Evolutionary conservation across 92 coral and sea anemone genomes (phyloP), one percentile per base, ranked within the genome.

Genomic region (Palythoa grandiflora): DNA sequence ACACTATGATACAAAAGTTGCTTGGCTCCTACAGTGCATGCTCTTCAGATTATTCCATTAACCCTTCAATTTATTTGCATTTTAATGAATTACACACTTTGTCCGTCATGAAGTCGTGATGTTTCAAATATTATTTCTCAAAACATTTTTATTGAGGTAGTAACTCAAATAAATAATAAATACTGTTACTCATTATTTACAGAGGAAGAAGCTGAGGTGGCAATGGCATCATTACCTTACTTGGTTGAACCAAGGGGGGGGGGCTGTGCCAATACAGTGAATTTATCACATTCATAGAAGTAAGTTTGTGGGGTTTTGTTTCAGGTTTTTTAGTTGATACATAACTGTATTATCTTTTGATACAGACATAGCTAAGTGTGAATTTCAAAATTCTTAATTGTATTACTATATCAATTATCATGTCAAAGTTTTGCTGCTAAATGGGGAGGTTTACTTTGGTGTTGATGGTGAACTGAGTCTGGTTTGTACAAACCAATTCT

Each of bases 121-220:
- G 9, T 65, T 65, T 65, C 71, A 65, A 65, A 2, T 65, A 71
- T 71, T 37, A 36, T 71, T 37, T 71, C 75, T 71, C 17, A 71
- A 2, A 71, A 71, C 10, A 71, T 71, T 71, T 28, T 71, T 71
- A 36, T 71, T 71, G 75, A 71, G 35, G 2, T 37, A 36, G 75
- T 71, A 36, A 35, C 0, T 36, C 38, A 70, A 36, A 71, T 38
- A 36, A 71, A 36, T 37, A 71, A 71, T 71, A 71, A 71, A 71
- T 71, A 37, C 48, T 36, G 75, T 16, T 71, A 71, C 75, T 8
- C 48, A 28, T 71, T 8, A 71, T 71, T 71, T 71, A 71, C 75
- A 71, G 75, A 36, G 75, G 75, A 71, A 71, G 75, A 71, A 16
- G 75, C 75, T 10, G 75, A 71, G 48, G 75, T 36, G 48, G 75